Evolutionary conservation across 2,888 invertebrate species (phyloP).

Genomic region (Anthophora plumipes): DNA sequence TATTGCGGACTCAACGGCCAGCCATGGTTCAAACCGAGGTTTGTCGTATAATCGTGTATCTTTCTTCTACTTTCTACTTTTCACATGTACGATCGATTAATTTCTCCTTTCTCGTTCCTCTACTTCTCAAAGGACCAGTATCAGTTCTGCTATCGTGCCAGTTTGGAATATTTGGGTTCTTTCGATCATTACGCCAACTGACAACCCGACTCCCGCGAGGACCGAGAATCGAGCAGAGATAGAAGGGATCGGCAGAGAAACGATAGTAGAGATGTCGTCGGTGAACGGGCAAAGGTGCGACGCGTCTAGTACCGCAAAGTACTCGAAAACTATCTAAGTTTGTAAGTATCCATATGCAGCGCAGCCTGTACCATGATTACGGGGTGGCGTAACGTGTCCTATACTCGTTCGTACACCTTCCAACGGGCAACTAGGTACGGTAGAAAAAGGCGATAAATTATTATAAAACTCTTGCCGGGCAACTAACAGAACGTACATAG

Average conservation of each 20-base stretch:
- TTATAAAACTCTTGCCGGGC: constrained; percentile 53
- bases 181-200: constrained; percentile 98
- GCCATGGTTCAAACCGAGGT: constrained; percentile 99
- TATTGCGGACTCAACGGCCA: constrained; percentile 98
- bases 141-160: constrained; percentile 99
- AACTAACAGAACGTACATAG: constrained; percentile 56
- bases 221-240: constrained; percentile 78
- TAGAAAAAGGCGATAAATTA: constrained; percentile 57
- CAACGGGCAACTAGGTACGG: constrained; percentile 62
- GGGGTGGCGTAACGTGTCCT: constrained; percentile 46
- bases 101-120: too few relatives aligned
- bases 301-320: constrained; percentile 78
- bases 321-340: constrained; percentile 26
- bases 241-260: constrained; percentile 78
- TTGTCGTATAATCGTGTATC: constrained; percentile 69
- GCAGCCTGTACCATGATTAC: constrained; percentile 34
- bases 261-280: constrained; percentile 75
- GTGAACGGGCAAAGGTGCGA: constrained; percentile 82
- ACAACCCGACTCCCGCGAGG: constrained; percentile 84
- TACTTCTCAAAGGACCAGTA: constrained; percentile 94
- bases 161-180: constrained; percentile 98
- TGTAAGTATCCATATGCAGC: too few relatives aligned
- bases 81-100: too few relatives aligned
- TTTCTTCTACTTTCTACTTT: background rate
- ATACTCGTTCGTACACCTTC: constrained; percentile 69